Evolutionary conservation across 1,140 invertebrate species (phyloP).

Genomic region (Capitella teleta): DNA sequence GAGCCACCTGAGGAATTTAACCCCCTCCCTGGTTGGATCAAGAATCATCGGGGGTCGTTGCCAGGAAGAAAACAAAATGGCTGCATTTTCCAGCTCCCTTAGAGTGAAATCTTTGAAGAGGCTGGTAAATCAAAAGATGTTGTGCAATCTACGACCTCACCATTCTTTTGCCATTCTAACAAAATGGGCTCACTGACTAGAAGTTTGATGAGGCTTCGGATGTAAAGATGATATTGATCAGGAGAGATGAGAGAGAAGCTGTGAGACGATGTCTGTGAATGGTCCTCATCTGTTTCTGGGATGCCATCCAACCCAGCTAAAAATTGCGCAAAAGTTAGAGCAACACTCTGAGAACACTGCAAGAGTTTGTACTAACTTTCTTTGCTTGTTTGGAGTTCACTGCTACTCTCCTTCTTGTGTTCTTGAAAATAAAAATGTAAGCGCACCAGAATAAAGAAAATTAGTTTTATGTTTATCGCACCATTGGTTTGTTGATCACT

Average conservation of each 20-base stretch:
- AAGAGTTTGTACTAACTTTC: too few relatives aligned
- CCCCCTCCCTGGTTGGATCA: constrained; percentile 34
- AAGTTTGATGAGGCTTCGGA: constrained; percentile 31
- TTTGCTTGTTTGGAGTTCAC: too few relatives aligned
- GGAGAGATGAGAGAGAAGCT: not conserved
- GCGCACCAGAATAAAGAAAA: too few relatives aligned
- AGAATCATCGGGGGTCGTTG: constrained; percentile 38
- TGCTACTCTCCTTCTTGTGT: too few relatives aligned
- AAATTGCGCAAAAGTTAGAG: too few relatives aligned
- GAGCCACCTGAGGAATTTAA: constrained; percentile 24
- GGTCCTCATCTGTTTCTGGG: constrained; percentile 12
- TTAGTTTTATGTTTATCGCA: too few relatives aligned
- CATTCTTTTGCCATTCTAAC: constrained; percentile 34
- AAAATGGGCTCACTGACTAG: constrained; percentile 30
- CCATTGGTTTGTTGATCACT: too few relatives aligned
- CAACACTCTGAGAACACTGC: too few relatives aligned
- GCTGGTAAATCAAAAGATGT: not conserved
- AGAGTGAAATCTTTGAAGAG: constrained; percentile 34
- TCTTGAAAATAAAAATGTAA: too few relatives aligned
- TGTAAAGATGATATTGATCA: constrained; percentile 30
- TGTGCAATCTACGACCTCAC: constrained; percentile 11
- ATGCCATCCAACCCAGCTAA: constrained; percentile 5
- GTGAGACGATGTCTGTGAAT: not conserved
- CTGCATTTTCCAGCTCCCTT: constrained; percentile 37
- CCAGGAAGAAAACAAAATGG: constrained; percentile 33